A percentile compares a stretch with the other conserved stretches of the same genome.
Conservation (phyloP, 30 jellyfish, hydroid and myxozoan species). For the Pelagia noctiluca region DNA sequence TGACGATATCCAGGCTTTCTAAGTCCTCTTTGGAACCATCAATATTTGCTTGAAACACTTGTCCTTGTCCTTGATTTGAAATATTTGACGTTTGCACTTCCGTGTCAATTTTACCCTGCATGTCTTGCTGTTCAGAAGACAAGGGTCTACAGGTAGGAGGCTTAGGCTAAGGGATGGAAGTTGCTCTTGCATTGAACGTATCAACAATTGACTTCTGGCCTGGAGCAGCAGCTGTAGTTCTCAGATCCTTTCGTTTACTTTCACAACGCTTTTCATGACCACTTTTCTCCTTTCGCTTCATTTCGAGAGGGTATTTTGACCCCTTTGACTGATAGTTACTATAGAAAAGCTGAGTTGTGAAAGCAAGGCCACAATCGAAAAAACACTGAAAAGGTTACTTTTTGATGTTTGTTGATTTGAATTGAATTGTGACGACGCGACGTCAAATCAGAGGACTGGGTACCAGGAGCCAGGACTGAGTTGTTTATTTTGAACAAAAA, state of each 20-base stretch:
- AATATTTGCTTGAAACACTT: slow-evolving; percentile 24
- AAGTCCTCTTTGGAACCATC: slow-evolving; percentile 45
- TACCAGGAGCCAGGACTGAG: slow-evolving; percentile 8
- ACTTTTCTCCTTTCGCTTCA: slow-evolving; percentile 22
- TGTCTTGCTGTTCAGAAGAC: slow-evolving; percentile 4
- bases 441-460: slow-evolving; percentile 8
- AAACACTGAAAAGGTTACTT: background rate
- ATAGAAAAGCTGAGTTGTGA: slow-evolving; percentile 1
- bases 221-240: slow-evolving; percentile 48
- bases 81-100: slow-evolving; percentile 2
- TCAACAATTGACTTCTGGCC: slow-evolving; percentile 34
- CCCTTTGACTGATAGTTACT: too few species aligned
- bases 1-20: slow-evolving; percentile 28
- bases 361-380: slow-evolving; percentile 4
- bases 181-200: slow-evolving; percentile 17
- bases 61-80: slow-evolving; percentile 39
- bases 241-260: slow-evolving; percentile 25
- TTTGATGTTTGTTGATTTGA: background rate
- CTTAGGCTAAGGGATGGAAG: too few species aligned
- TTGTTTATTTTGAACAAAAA: too few species aligned
- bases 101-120: slow-evolving; percentile 19
- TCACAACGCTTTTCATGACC: slow-evolving; percentile 45
- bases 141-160: slow-evolving; percentile 15
- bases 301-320: slow-evolving; percentile 26
- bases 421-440: background rate